Evolutionary conservation across 2,797 vertebrate species (phyloP), one percentile per base, ranked within the genome.

Genomic region (Pelochelys cantorii): DNA sequence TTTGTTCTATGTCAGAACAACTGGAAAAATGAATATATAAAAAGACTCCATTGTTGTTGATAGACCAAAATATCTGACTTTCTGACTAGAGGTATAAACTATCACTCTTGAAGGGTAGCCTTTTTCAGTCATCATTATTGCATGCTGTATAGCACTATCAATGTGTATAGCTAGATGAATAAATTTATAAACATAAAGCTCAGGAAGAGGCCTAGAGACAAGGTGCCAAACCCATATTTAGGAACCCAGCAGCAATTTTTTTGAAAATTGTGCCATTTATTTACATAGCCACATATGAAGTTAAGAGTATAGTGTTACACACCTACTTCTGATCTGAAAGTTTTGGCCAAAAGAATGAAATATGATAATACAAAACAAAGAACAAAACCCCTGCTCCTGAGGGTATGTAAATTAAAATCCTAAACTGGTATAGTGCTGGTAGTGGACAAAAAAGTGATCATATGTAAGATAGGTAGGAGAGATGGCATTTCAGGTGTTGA

Each of bases 51-150:
- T 27, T 89, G 8, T 31, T 86, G 37, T n/a, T 18, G 8, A 77
- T 91, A 91, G 52, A 89, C 77, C 6, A 83, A 93, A 86, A 87
- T 4, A 84, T 37, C 12, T 77, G 3, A 77, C 85, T 83, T 60
- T 1, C 9, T 75, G 14, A 4, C 59, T 85, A 79, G 83, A 93
- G 3, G n/a, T 75, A 62, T 2, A 88, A 22, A 17, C 12, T 79
- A 13, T 79, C 60, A 54, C 82, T 81, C 74, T 93, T 93, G 78
- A 93, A 89, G 48, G 22, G 42, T 59, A 81, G 59, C 90, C 90
- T 29, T n/a, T 62, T 84, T 85, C 15, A 81, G 34, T 78, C 81
- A 10, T 34, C 18, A 68, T 86, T 56, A 42, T 7, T 79, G 3
- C 14, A 31, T 65, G 29, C 52, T 94, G 22, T 11, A 62, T 90